Evolutionary conservation across 2,888 invertebrate species (phyloP).

Genomic region (Drosophila tanythrix): DNA sequence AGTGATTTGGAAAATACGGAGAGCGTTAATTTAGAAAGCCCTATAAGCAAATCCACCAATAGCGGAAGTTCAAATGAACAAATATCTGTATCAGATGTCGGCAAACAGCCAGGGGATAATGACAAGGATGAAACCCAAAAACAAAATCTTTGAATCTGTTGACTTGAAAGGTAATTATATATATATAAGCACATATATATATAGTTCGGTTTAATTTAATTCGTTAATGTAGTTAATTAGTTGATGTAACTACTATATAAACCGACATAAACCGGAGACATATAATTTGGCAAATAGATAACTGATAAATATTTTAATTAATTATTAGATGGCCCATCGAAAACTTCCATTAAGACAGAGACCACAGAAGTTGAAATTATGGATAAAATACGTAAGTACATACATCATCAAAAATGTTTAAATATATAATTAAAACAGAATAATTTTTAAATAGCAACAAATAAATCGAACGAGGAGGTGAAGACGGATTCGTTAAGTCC

Average conservation of each 20-base stretch:
- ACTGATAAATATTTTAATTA: neutral
- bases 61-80: neutral
- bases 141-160: neutral
- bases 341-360: neutral
- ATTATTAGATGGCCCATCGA: neutral
- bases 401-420: neutral
- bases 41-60: neutral
- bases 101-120: neutral
- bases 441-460: neutral
- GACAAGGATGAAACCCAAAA: neutral
- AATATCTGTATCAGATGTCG: neutral
- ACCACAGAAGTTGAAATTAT: neutral
- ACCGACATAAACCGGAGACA: neutral
- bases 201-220: too few species aligned
- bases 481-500: neutral
- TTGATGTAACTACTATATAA: neutral
- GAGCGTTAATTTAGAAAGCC: neutral
- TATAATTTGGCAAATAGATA: neutral
- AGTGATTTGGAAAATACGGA: neutral
- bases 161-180: neutral
- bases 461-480: neutral
- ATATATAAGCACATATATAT: too few species aligned
- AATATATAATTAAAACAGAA: neutral
- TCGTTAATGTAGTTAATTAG: neutral
- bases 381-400: slow-evolving; percentile 2